phyloP scores from a whole-genome alignment of 1,140 invertebrate species.

The Medauroidea extradentata region DNA sequence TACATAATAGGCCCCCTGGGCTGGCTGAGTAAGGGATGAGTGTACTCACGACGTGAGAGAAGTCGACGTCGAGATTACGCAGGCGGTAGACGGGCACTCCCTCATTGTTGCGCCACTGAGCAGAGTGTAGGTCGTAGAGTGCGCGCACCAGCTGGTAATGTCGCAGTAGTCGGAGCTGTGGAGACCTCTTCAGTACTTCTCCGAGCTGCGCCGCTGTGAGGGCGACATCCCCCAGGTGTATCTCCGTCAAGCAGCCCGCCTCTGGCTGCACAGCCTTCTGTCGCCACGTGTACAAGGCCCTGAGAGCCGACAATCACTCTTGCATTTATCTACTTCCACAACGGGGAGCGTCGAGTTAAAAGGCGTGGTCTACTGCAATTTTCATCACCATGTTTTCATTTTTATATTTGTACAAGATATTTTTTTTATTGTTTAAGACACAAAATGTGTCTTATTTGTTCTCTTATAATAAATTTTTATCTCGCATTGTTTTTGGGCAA shows the following conservation, averaged over 20 bases:
- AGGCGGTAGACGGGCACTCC: conserved; percentile 24
- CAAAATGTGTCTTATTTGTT: too few relatives aligned
- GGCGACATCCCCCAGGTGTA: conserved; percentile 25
- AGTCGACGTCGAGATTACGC: conserved; percentile 33
- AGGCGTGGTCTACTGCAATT: too few relatives aligned
- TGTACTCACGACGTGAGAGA: conserved; percentile 32
- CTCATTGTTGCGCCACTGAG: conserved; percentile 19
- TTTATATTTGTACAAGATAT: too few relatives aligned
- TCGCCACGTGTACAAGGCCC: neutral
- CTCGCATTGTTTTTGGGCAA: too few relatives aligned
- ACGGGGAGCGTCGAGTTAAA: too few relatives aligned
- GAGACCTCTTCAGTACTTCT: conserved; percentile 17
- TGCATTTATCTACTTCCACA: too few relatives aligned
- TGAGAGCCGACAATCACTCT: too few relatives aligned
- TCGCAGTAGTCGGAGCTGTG: conserved; percentile 21
- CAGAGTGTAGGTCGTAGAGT: conserved; percentile 23
- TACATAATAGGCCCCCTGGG: too few relatives aligned
- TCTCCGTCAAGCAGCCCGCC: conserved; percentile 15
- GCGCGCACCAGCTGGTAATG: conserved; percentile 32
- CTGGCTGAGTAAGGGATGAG: too few relatives aligned
- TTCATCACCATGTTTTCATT: too few relatives aligned
- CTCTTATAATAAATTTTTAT: too few relatives aligned
- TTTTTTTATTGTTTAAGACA: too few relatives aligned
- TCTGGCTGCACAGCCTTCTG: neutral
- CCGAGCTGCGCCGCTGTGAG: conserved; percentile 21